Evolutionary conservation across 2,113 vertebrate genomes (phyloP).

Genomic region (Pan troglodytes): NHGRI_mPanTro3-v2.1_pri NC_072418.2:49498501-49499000

Average conservation of each 20-base stretch:
- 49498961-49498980: too few species aligned
- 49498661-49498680: background rate
- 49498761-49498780: background rate
- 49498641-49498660: background rate
- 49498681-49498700: background rate
- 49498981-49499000: too few species aligned
- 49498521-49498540: background rate
- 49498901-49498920: background rate
- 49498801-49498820: background rate
- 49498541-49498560: background rate
- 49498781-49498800: background rate
- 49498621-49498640: background rate
- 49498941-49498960: too few species aligned
- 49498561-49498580: too few species aligned
- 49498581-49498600: too few species aligned
- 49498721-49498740: background rate
- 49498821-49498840: too few species aligned
- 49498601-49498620: background rate
- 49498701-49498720: background rate
- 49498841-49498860: background rate
- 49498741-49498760: background rate
- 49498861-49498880: background rate
- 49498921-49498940: too few species aligned
- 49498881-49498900: background rate
- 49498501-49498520: background rate